These are phyloP conservation scores for Hippolais icterina DNA, from an alignment of 2,113 vertebrate species.

Conservation along the genomic window DNA sequence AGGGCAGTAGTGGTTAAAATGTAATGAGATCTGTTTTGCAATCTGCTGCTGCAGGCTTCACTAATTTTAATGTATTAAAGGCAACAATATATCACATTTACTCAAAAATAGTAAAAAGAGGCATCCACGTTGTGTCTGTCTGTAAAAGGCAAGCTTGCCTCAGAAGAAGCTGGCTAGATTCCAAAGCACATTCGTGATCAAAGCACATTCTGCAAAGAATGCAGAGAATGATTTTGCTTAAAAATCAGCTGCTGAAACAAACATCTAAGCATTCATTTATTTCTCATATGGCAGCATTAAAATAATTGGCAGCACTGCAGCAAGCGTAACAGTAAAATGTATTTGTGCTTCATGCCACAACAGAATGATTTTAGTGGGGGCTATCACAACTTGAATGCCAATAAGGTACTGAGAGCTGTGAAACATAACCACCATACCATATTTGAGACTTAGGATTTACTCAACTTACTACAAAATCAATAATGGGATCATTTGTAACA, in stretches of 20 bases:
- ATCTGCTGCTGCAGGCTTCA: background rate
- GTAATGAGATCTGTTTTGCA: background rate
- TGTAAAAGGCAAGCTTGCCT: background rate
- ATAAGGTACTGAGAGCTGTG: conserved; percentile 7
- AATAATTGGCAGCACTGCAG: conserved; percentile 26
- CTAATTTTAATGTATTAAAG: background rate
- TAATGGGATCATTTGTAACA: conserved; percentile 48
- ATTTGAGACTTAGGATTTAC: conserved; percentile 35
- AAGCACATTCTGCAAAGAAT: conserved; percentile 33
- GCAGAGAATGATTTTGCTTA: conserved; percentile 16
- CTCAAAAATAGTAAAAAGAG: conserved; percentile 4
- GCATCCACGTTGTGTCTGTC: background rate
- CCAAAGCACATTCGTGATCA: background rate
- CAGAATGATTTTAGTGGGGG: conserved; percentile 18
- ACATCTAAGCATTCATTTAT: background rate
- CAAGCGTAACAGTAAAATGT: background rate
- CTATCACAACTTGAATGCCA: conserved; percentile 17
- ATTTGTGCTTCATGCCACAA: conserved; percentile 22
- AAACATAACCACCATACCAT: conserved; percentile 27
- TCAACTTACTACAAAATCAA: conserved; percentile 55
- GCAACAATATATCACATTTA: background rate
- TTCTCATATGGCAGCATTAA: conserved; percentile 27
- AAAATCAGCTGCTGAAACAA: conserved; percentile 19
- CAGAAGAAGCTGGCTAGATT: background rate
- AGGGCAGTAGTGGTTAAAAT: background rate